Evolutionary conservation across 2,797 vertebrate genomes (phyloP).

Genomic region (Acanthopagrus latus): DNA sequence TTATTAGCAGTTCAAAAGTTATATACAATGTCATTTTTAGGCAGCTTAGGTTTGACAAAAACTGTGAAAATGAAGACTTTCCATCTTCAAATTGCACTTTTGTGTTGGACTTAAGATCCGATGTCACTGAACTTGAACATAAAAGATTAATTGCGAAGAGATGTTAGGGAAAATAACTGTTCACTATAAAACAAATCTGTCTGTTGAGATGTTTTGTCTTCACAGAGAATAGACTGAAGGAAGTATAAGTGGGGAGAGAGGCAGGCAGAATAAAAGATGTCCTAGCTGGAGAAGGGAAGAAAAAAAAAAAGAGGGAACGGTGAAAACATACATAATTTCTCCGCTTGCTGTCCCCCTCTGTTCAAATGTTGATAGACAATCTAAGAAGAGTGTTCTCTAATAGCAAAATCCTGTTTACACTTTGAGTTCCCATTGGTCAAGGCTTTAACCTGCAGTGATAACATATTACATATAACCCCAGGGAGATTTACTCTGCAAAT

Average conservation of each 20-base stretch:
- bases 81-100: no score
- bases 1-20: no score
- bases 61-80: no score
- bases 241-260: neutral
- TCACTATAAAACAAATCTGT: neutral
- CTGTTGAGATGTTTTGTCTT: neutral
- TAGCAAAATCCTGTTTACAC: slow-evolving; percentile 24
- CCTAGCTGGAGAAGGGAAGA: neutral
- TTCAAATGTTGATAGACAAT: slow-evolving; percentile 5
- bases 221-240: no score
- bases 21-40: no score
- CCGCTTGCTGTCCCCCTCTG: neutral
- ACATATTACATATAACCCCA: slow-evolving; percentile 37
- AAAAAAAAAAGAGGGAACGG: neutral
- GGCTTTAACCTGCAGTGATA: slow-evolving; percentile 26
- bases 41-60: no score
- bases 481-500: slow-evolving; percentile 62
- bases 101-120: no score
- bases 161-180: neutral
- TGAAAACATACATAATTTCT: neutral
- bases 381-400: neutral
- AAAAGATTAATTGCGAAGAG: no score
- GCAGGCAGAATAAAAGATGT: neutral
- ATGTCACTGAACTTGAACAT: no score
- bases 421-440: slow-evolving; percentile 13